Percentiles rank a stretch among this genome's conserved stretches.
phyloP scores from a whole-genome alignment of 1,140 invertebrate species.

The Ephestia elutella region DNA sequence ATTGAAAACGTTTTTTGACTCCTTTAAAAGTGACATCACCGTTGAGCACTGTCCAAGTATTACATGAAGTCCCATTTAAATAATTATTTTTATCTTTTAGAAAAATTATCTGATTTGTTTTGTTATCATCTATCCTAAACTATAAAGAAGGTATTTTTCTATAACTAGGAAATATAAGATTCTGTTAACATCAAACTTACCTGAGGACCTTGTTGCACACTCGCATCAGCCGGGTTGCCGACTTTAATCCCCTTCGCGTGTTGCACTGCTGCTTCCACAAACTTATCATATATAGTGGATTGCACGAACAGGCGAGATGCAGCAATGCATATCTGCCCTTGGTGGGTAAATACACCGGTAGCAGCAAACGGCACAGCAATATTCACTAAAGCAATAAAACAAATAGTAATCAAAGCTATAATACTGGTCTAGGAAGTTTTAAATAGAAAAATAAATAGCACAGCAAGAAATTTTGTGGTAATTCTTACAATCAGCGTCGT shows the following conservation, averaged over 20 bases:
- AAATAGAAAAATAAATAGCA: too few relatives aligned
- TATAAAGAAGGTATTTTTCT: too few relatives aligned
- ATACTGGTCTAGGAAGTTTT: too few relatives aligned
- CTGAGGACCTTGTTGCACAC: conserved; percentile 87
- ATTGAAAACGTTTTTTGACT: too few relatives aligned
- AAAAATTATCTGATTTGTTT: too few relatives aligned
- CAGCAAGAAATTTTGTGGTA: too few relatives aligned
- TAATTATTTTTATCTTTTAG: too few relatives aligned
- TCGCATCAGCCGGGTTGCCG: conserved; percentile 85
- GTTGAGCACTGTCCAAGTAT: too few relatives aligned
- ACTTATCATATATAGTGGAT: conserved; percentile 90
- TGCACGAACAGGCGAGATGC: conserved; percentile 94
- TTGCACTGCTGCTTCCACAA: conserved; percentile 83
- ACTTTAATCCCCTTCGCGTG: conserved; percentile 82
- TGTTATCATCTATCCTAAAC: too few relatives aligned
- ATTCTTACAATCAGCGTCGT: conserved; percentile 82
- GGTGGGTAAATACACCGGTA: conserved; percentile 87
- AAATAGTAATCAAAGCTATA: not conserved
- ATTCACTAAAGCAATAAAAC: conserved; percentile 78
- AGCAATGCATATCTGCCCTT: conserved; percentile 94
- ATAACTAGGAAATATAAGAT: too few relatives aligned
- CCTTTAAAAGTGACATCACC: too few relatives aligned
- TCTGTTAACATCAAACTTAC: conserved; percentile 62
- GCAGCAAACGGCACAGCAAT: conserved; percentile 86
- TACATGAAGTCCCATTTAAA: too few relatives aligned